Evolutionary conservation across 2,888 invertebrate species (phyloP).

Genomic region (Pachymerium ferrugineum): DNA sequence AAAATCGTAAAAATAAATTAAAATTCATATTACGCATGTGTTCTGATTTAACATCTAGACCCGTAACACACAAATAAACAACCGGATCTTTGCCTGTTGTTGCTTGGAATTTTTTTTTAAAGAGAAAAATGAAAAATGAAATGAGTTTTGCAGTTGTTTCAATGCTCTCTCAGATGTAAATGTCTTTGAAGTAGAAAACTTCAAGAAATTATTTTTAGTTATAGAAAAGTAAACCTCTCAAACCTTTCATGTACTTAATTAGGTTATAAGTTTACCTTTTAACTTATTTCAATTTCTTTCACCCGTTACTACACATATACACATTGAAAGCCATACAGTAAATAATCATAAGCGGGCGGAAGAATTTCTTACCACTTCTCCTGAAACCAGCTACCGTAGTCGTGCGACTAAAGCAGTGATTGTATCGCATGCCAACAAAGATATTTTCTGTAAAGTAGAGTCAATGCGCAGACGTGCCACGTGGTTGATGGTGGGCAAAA

Average conservation of each 20-base stretch:
- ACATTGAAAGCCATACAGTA: slow-evolving; percentile 85
- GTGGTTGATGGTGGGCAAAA: background rate
- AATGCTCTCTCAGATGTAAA: no score
- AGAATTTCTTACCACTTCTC: slow-evolving; percentile 77
- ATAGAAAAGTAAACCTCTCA: background rate
- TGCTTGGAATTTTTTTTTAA: no score
- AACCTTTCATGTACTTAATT: background rate
- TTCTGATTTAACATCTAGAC: no score
- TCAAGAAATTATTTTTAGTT: background rate
- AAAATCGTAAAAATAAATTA: no score
- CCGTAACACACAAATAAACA: no score
- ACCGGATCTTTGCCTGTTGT: no score
- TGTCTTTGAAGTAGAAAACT: slow-evolving; percentile 32
- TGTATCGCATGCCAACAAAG: background rate
- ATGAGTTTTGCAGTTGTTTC: no score
- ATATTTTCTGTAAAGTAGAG: background rate
- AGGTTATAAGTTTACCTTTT: background rate
- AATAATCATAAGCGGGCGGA: slow-evolving; percentile 86
- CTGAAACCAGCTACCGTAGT: slow-evolving; percentile 54
- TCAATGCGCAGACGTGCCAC: no score
- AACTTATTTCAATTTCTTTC: background rate
- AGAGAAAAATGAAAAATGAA: no score
- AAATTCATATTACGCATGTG: no score
- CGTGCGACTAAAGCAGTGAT: background rate
- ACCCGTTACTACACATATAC: slow-evolving; percentile 76